phyloP scores from a whole-genome alignment of 2,113 vertebrate genomes.

The Corynorhinus townsendii region DNA sequence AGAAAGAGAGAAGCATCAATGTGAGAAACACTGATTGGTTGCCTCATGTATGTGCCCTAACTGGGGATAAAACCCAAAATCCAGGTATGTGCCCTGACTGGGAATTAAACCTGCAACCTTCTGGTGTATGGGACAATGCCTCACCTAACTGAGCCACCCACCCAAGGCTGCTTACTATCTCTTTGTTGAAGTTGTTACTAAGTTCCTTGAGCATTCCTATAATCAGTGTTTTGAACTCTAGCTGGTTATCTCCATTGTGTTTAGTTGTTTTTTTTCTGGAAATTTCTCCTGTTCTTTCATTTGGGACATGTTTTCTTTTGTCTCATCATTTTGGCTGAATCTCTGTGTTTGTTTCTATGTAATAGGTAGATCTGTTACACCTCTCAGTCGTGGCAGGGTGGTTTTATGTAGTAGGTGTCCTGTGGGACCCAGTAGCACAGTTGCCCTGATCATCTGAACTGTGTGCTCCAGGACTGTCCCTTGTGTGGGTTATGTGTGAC shows the following conservation, averaged over 20 bases:
- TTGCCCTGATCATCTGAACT: background rate
- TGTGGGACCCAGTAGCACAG: background rate
- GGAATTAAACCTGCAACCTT: background rate
- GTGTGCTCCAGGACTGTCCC: background rate
- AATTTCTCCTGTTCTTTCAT: background rate
- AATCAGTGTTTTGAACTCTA: background rate
- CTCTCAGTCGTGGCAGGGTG: background rate
- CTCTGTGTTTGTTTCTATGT: background rate
- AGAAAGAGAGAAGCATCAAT: background rate
- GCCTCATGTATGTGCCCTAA: background rate
- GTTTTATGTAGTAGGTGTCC: background rate
- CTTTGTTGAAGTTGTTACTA: background rate
- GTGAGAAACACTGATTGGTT: background rate
- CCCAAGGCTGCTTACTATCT: background rate
- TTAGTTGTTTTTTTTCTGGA: background rate
- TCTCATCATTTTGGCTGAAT: background rate
- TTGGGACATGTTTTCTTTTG: background rate
- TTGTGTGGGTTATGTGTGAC: background rate
- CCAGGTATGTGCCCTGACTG: background rate
- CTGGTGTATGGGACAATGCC: background rate
- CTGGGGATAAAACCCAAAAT: background rate
- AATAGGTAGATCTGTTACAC: background rate
- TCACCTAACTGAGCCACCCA: background rate
- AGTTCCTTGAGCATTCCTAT: background rate
- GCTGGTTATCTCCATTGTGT: background rate